A percentile compares a stretch with the other conserved stretches of the same genome.
Evolutionary conservation across 1,140 invertebrate species (phyloP).

Genomic region (Drosophila tristis): DNA sequence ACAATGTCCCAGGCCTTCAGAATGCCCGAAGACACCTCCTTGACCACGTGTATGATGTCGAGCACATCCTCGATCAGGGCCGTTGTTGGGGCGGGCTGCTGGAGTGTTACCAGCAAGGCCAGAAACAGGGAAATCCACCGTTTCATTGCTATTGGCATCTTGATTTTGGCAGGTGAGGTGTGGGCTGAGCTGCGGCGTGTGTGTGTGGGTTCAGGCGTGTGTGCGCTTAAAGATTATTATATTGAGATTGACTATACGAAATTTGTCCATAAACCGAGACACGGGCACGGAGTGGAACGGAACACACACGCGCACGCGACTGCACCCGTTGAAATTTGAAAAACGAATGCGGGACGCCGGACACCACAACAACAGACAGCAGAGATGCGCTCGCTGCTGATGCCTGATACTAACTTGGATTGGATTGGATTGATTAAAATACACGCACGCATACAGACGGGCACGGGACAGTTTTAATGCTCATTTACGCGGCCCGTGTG

Average conservation of each 20-base stretch:
- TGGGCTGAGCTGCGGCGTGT: slow-evolving; percentile 12
- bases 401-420: too few species aligned
- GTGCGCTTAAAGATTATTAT: slow-evolving; percentile 22
- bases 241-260: slow-evolving; percentile 10
- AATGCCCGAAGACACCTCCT: slow-evolving; percentile 86
- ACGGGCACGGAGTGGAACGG: slow-evolving; percentile 2
- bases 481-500: not conserved
- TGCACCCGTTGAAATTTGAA: slow-evolving; percentile 56
- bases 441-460: not conserved
- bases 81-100: slow-evolving; percentile 52
- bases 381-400: slow-evolving; percentile 4
- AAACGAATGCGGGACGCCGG: slow-evolving; percentile 50
- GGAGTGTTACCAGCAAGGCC: slow-evolving; percentile 23
- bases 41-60: slow-evolving; percentile 87
- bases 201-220: not conserved
- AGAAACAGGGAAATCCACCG: slow-evolving; percentile 29
- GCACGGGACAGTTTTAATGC: too few species aligned
- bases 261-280: slow-evolving; percentile 18
- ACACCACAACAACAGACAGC: slow-evolving; percentile 33
- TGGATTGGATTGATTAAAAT: not conserved
- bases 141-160: slow-evolving; percentile 22
- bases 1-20: slow-evolving; percentile 88
- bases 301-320: slow-evolving; percentile 40
- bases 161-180: slow-evolving; percentile 13
- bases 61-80: slow-evolving; percentile 86